Evolutionary conservation across 2,113 vertebrate species (phyloP), one percentile per base, ranked within the genome.

Genomic region (Heteronetta atricapilla): DNA sequence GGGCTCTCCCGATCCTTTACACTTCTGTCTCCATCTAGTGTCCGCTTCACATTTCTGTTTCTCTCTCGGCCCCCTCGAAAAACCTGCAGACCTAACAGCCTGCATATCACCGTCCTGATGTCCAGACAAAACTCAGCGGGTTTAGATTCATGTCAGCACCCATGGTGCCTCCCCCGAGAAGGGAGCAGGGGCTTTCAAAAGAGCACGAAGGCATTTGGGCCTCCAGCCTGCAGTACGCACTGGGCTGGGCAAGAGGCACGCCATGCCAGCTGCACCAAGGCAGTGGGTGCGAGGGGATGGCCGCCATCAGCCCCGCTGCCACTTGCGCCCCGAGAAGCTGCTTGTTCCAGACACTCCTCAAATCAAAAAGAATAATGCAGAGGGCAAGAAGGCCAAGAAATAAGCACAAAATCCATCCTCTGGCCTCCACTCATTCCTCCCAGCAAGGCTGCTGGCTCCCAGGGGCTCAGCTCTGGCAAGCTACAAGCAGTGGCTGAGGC

Each of bases 241-340:
- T 84, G 98, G 98, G 83, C 82, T 0, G 96, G 98, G 72, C 59
- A 82, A 18, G 98, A 98, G 68, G 73, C 97, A 53, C 95, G 97
- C 26, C 70, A 92, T 5, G 26, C 3, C 11, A 66, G 94, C 59
- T 95, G 97, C 75, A 88, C 94, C 38, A 94, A 95, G 90, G 92
- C 82, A 94, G 75, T 82, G 94, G 98, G 97, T 0, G 81, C 96
- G 80, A 97, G 36, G 97, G 98, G 63, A 84, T 90, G 46, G 79
- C 97, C 68, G 56, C 92, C 56, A 97, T 96, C 96, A 97, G 92
- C 56, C 92, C 90, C 25, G 98, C 98, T 2, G 98, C 98, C 77
- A 95, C 97, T 2, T 11, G 95, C 25, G 97, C 98, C 95, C 98
- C 98, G 98, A 99, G 98, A 97, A 98, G 98, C 82, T 98, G 97